Evolutionary conservation across 2,797 vertebrate genomes (phyloP).

Genomic region (Eulemur mongoz): DNA sequence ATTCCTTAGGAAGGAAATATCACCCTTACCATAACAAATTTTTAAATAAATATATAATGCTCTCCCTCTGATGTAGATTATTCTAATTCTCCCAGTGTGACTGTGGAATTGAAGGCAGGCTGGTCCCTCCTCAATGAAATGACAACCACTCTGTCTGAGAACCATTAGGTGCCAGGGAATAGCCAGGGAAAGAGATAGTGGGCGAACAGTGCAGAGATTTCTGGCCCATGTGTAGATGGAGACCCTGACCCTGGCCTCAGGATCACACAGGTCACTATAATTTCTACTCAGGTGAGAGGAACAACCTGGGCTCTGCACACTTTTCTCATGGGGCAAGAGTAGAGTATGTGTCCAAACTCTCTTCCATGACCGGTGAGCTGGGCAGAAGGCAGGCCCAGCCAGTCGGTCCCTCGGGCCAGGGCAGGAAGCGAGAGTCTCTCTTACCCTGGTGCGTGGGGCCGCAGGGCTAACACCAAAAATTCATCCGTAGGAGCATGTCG

Average conservation of each 20-base stretch:
- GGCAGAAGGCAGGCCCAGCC: constrained; percentile 80
- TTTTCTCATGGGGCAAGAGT: constrained; percentile 42
- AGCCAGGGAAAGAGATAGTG: not conserved
- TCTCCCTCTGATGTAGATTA: not conserved
- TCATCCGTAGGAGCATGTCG: constrained; percentile 69
- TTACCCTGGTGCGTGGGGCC: constrained; percentile 82
- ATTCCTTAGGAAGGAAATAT: not conserved
- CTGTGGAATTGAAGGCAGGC: not conserved
- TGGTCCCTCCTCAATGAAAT: not conserved
- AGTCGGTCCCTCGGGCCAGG: constrained; percentile 82
- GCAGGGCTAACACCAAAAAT: constrained; percentile 79
- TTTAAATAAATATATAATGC: not conserved
- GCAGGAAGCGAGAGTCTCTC: constrained; percentile 79
- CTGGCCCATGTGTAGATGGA: not conserved
- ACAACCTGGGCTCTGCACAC: not conserved
- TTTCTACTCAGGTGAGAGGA: not conserved
- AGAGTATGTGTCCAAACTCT: constrained; percentile 66
- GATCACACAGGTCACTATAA: not conserved
- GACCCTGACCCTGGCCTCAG: not conserved
- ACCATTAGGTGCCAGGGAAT: not conserved
- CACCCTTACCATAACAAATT: not conserved
- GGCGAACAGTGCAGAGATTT: not conserved
- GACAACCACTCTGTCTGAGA: not conserved
- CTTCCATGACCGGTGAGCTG: constrained; percentile 72
- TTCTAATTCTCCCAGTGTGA: not conserved